Evolutionary conservation across 2,888 invertebrate species (phyloP), one percentile per base, ranked within the genome.

Genomic region (Rhagium mordax): DNA sequence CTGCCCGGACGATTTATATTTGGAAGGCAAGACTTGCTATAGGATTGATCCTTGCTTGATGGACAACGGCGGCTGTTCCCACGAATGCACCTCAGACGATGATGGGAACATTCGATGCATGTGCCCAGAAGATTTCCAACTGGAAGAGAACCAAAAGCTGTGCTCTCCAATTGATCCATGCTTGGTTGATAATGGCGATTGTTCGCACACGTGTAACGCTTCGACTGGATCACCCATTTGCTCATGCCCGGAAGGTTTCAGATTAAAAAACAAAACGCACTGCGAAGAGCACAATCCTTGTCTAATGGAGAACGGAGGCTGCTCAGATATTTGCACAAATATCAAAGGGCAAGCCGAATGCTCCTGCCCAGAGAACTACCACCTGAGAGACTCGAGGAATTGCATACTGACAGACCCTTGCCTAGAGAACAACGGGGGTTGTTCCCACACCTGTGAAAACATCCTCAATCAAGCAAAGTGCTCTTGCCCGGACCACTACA

Each of bases 131-230:
- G 88, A 86, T 0, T 88, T 85, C 55, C 60, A 29, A 1, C 67
- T 81, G 8, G 7, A 33, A 29, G 62, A 64, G 5, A 64, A 78
- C 20, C 61, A 76, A 18, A 78, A 72, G 72, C 75, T 82, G 0
- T 90, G 89, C 77, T 68, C 75, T 6, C 77, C 79, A 55, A 70
- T 75, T 3, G 80, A 85, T 74, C 80, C 81, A 3, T 87, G 87
- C 60, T 84, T 82, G 74, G 81, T 80, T 8, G 82, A 88, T 57
- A 91, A 92, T 75, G 91, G 91, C 0, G 91, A 91, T n/a, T 93
- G 92, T 83, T 89, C 90, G 0, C 89, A 90, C 75, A 84, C 84
- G 20, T 92, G 92, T 74, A 76, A 85, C 70, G 77, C 86, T 60
- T 82, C 71, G 0, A 64, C 55, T 33, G 74, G 70, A 47, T 41